phyloP scores from a whole-genome alignment of 1,140 invertebrate species.

The Neodiprion fabricii region DNA sequence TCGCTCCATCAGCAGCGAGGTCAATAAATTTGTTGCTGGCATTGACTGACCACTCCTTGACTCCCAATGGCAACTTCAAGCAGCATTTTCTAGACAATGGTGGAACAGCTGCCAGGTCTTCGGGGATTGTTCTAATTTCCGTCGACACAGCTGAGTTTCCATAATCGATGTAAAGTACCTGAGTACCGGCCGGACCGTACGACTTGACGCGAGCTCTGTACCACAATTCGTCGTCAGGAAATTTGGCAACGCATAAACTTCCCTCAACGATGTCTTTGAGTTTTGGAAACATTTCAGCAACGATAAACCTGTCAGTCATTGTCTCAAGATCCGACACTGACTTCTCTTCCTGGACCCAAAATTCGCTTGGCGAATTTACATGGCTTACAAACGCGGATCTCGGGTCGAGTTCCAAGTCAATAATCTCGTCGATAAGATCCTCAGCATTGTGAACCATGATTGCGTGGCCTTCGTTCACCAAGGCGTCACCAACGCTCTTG shows the following conservation, averaged over 20 bases:
- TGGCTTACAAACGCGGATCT: constrained; percentile 61
- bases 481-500: constrained; percentile 38
- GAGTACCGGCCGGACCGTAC: constrained; percentile 39
- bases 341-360: constrained; percentile 71
- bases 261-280: constrained; percentile 61
- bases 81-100: constrained; percentile 54
- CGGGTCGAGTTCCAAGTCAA: constrained; percentile 46
- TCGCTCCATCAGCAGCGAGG: constrained; percentile 48
- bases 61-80: constrained; percentile 41
- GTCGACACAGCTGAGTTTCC: constrained; percentile 58
- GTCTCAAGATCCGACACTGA: constrained; percentile 63
- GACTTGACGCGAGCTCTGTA: constrained; percentile 65
- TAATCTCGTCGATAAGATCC: constrained; percentile 46
- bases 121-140: constrained; percentile 51
- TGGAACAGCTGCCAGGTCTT: constrained; percentile 46
- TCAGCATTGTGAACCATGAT: constrained; percentile 59
- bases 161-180: constrained; percentile 67
- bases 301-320: constrained; percentile 63
- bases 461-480: constrained; percentile 56
- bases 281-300: constrained; percentile 60
- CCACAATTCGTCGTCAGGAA: constrained; percentile 68
- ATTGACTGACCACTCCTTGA: constrained; percentile 44
- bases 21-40: constrained; percentile 44
- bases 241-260: constrained; percentile 69
- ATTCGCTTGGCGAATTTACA: constrained; percentile 65